A percentile compares a stretch with the other conserved stretches of the same genome.
phyloP scores from a whole-genome alignment of 2,113 vertebrate species.

The Rousettus leschenaultii region DNA sequence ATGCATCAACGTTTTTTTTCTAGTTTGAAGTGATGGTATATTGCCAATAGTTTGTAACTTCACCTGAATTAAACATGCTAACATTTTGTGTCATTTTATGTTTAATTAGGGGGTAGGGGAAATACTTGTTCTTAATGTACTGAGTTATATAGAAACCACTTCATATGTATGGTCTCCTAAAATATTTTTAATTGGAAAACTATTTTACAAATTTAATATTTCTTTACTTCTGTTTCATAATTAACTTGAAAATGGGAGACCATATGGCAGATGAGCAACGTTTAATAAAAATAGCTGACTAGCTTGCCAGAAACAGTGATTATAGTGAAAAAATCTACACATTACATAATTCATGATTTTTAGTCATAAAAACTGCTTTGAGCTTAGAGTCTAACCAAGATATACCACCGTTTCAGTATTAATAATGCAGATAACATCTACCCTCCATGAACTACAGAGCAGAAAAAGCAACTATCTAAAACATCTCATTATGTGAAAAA shows the following conservation, averaged over 20 bases:
- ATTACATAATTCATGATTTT: constrained; percentile 84
- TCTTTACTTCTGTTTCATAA: constrained; percentile 72
- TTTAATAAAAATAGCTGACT: constrained; percentile 81
- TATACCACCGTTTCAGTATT: constrained; percentile 67
- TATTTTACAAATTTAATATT: constrained; percentile 70
- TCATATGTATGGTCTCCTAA: constrained; percentile 43
- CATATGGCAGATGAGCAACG: constrained; percentile 75
- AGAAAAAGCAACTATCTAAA: constrained; percentile 69
- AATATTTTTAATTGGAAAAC: constrained; percentile 77
- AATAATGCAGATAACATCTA: constrained; percentile 79
- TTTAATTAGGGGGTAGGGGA: neutral
- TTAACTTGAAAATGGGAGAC: constrained; percentile 72
- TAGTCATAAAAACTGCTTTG: constrained; percentile 75
- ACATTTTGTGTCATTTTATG: constrained; percentile 22
- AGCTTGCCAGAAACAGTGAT: constrained; percentile 48
- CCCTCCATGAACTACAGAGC: constrained; percentile 73
- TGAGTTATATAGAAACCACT: constrained; percentile 49
- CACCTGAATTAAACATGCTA: constrained; percentile 51
- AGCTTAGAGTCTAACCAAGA: constrained; percentile 77
- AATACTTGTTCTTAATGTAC: constrained; percentile 17
- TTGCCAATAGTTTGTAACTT: neutral
- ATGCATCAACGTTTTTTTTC: neutral
- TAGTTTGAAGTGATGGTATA: neutral
- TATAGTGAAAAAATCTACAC: constrained; percentile 72
- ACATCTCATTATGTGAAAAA: constrained; percentile 70